Evolutionary conservation across 2,113 vertebrate genomes (phyloP), one percentile per base, ranked within the genome.

Genomic region (Columba janthina): DNA sequence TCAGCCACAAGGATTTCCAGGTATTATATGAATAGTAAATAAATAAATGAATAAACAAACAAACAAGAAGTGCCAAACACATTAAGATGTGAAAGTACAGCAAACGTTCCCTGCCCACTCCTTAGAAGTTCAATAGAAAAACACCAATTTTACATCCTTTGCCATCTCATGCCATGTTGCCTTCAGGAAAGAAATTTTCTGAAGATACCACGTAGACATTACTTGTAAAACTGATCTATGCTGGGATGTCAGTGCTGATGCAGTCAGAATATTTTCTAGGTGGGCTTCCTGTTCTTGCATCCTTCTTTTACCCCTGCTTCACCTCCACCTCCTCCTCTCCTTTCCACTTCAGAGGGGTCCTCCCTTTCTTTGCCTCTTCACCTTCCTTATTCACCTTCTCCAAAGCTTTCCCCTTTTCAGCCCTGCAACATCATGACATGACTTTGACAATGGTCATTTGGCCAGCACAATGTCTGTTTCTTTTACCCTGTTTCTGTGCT

Each of bases 151-250:
- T 32, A 60, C 61, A 53, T 15, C 28, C 5, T 67, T 61, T 32
- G 26, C 32, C 10, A 66, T 58, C 26, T 73, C 0, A 1, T 48
- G 16, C 12, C 34, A 74, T 1, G 1, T 36, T 15, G 24, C 18
- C 26, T 86, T 77, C 44, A 58, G 20, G 15, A 64, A 86, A 73
- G 14, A 70, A 74, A 73, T 46, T 29, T 56, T 53, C 3, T 51
- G 19, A 90, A 25, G 19, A 74, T 6, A 29, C 18, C 12, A 73
- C 18, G 26, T 62, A 82, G 9, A n/a, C 7, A 70, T 66, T 26
- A 74, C 13, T 11, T 34, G 31, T 19, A 77, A 77, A 85, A 60
- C 9, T 61, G 32, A 61, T 17, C 15, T 61, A 56, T 80, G 6
- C 6, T 51, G 38, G 9, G 9, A 36, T 64, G 34, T 51, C 44